Conservation (phyloP, 2,888 invertebrate species). For the Trichogramma dendrolimi region DNA sequence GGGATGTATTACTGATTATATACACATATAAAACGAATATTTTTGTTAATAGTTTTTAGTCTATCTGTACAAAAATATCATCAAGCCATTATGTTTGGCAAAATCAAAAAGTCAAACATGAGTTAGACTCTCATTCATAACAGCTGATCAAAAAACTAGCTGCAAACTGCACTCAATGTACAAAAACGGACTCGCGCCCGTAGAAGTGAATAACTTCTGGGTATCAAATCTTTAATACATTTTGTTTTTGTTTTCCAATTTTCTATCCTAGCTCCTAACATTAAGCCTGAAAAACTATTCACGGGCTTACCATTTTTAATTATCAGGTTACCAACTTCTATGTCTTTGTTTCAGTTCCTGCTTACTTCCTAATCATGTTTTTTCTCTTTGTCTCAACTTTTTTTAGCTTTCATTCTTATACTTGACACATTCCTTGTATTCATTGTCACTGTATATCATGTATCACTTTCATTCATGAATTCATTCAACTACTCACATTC, state of each 20-base stretch:
- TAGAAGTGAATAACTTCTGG: slow-evolving; percentile 41
- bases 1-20: slow-evolving; percentile 26
- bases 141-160: slow-evolving; percentile 40
- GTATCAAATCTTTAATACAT: slow-evolving; percentile 45
- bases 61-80: slow-evolving; percentile 22
- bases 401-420: slow-evolving; percentile 30
- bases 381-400: slow-evolving; percentile 18
- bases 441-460: too few relatives aligned
- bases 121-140: slow-evolving; percentile 43
- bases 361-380: slow-evolving; percentile 28
- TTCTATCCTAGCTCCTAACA: slow-evolving; percentile 48
- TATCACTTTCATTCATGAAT: slow-evolving; percentile 20
- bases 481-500: slow-evolving; percentile 43
- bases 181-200: slow-evolving; percentile 39
- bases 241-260: background rate
- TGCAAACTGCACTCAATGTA: slow-evolving; percentile 49
- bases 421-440: slow-evolving; percentile 20
- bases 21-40: slow-evolving; percentile 29
- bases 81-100: slow-evolving; percentile 18
- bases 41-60: slow-evolving; percentile 27
- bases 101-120: slow-evolving; percentile 22
- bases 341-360: slow-evolving; percentile 19
- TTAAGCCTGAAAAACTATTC: slow-evolving; percentile 51
- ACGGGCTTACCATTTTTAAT: slow-evolving; percentile 54
- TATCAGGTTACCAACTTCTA: slow-evolving; percentile 44